Conservation (phyloP, 2,797 vertebrate genomes). For the Pseudochirops corinnae region DNA sequence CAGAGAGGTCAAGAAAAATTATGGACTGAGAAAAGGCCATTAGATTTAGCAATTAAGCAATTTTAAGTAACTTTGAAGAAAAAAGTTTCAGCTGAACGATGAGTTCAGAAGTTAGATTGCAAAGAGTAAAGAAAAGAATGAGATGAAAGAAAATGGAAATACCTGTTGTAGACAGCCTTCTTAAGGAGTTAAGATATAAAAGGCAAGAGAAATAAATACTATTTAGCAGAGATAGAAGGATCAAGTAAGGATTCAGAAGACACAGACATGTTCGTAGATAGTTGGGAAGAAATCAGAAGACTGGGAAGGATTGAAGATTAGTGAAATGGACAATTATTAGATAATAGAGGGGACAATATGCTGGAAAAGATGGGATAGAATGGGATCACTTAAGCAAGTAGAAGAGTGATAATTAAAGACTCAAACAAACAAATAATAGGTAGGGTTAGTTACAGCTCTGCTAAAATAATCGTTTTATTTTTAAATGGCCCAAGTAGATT, state of each 20-base stretch:
- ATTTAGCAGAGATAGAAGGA: background rate
- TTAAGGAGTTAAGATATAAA: background rate
- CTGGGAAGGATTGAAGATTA: background rate
- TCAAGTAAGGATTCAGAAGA: background rate
- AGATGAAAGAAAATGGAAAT: background rate
- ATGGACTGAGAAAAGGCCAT: background rate
- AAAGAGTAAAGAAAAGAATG: background rate
- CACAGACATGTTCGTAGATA: background rate
- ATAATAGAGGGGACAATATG: background rate
- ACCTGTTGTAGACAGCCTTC: background rate
- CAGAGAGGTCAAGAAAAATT: background rate
- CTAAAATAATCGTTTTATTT: slow-evolving; percentile 48
- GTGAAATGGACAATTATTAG: background rate
- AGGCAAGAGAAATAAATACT: background rate
- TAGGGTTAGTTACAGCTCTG: background rate
- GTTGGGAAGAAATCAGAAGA: background rate
- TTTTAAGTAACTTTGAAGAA: background rate
- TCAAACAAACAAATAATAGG: background rate
- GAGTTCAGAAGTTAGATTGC: background rate
- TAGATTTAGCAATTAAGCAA: background rate
- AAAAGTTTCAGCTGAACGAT: background rate
- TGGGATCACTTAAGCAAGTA: background rate
- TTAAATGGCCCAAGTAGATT: slow-evolving; percentile 54
- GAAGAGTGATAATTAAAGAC: background rate
- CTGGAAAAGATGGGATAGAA: background rate